Conservation (phyloP, 2,888 invertebrate species). For the Drosophila algonquin region DNA sequence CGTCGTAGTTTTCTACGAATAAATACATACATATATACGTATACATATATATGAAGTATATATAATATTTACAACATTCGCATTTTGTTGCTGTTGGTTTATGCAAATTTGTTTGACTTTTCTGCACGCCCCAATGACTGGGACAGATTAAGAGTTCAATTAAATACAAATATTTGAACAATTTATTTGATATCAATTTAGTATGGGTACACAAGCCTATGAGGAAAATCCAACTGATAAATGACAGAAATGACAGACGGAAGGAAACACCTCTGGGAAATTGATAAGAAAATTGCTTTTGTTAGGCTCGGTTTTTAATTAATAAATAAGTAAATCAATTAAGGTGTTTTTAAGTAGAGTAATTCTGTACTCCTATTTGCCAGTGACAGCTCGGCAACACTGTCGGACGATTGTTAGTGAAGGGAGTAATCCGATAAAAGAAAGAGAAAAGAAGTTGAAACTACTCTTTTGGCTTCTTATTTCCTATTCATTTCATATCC, state of each 20-base stretch:
- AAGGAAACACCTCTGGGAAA: no score
- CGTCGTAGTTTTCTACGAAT: not conserved
- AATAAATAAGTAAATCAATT: no score
- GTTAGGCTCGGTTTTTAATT: no score
- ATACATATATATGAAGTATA: not conserved
- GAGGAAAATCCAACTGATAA: no score
- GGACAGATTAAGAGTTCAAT: conserved; percentile 5
- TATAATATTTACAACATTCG: conserved; percentile 6
- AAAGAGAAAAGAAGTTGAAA: no score
- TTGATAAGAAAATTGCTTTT: no score
- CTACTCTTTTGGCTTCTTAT: not conserved
- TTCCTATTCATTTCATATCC: not conserved
- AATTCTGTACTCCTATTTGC: no score
- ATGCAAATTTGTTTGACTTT: conserved; percentile 27
- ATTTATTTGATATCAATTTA: conserved; percentile 3
- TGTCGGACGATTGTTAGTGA: no score
- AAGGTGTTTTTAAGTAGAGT: no score
- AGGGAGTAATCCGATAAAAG: no score
- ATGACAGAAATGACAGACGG: not conserved
- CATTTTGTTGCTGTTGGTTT: conserved; percentile 9
- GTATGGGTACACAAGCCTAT: not conserved
- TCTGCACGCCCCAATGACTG: conserved; percentile 9
- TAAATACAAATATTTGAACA: not conserved
- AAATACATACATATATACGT: not conserved
- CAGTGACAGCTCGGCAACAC: no score